Base-by-base conservation (phyloP, 2,797 vertebrate species). In the Australoheros facetus region DNA sequence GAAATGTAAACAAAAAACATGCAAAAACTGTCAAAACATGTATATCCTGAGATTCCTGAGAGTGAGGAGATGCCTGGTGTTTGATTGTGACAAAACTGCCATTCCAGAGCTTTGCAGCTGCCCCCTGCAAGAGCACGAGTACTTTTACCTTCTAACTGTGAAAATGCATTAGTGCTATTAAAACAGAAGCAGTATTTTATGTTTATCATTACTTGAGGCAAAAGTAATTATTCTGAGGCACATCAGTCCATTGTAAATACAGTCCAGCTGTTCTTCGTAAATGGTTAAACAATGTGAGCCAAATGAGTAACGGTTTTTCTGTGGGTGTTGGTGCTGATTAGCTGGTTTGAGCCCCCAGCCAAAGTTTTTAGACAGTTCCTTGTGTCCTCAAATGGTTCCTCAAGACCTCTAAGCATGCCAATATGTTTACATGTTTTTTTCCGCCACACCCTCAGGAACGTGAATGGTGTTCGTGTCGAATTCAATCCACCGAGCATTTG, bases 401-500 rank as follows among this genome's bases (percentile, higher is more conserved):
- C 26, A 14, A 45, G 3, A 71, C 59, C 5, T 10, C 17, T 19
- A 8, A 54, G 45, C 21, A 23, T 42, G 56, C 56, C 39, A 76
- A 42, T 21, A 34, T 78, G 23, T 84, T 79, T 79, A 57, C 34
- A 60, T 74, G 1, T 69, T 37, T 79, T 81, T 73, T 51, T 60
- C 75, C 53, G 66, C 56, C 51, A 10, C 51, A 26, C 3, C 64
- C 19, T 19, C 30, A 23, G 51, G 59, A 71, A 78, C 11, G 71
- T 75, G 51, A 71, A 26, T 0, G 1, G 11, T 5, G 3, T 75
- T 60, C 32, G 39, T 71, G 88, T 91, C 91, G n/a, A 19, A 73
- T 80, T 83, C 21, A 3, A 89, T 93, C 73, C 78, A n/a, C 75
- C 66, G 23, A 56, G 19, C 7, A 77, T 91, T 91, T 92, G 91